phyloP scores from a whole-genome alignment of 2,888 invertebrate genomes.

The Blera fallax region DNA sequence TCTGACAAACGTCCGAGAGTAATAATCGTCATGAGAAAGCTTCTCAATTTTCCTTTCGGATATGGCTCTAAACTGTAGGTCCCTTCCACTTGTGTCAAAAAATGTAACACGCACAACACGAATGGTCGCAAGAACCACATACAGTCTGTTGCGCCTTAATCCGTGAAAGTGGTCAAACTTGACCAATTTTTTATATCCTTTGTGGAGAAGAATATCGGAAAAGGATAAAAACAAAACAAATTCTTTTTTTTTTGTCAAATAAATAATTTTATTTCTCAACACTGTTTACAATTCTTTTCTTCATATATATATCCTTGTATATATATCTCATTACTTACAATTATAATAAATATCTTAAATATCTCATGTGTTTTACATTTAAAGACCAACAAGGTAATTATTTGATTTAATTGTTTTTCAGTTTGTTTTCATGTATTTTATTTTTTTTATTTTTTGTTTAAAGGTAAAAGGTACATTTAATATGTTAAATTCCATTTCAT shows the following conservation, averaged over 20 bases:
- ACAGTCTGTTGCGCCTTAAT: too few species aligned
- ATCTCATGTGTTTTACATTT: constrained; percentile 58
- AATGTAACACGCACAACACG: too few species aligned
- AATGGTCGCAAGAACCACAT: too few species aligned
- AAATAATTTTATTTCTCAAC: constrained; percentile 68
- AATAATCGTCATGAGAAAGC: too few species aligned
- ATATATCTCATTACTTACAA: constrained; percentile 56
- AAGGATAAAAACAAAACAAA: not conserved
- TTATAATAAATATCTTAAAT: constrained; percentile 55
- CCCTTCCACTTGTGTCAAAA: too few species aligned
- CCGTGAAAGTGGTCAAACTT: too few species aligned
- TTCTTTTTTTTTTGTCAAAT: constrained; percentile 42
- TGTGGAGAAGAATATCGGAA: too few species aligned
- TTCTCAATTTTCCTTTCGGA: too few species aligned
- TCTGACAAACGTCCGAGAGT: too few species aligned
- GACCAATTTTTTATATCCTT: too few species aligned
- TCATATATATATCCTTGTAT: constrained; percentile 36
- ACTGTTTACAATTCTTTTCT: constrained; percentile 62
- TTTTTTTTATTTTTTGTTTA: not conserved
- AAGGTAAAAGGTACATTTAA: constrained; percentile 51
- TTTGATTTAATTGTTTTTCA: constrained; percentile 23
- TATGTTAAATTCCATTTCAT: constrained; percentile 38
- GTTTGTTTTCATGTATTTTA: not conserved
- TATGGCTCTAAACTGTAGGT: too few species aligned
- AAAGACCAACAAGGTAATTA: constrained; percentile 41